Conservation (phyloP, 2,888 invertebrate species). For the Watsonalla cultraria region DNA sequence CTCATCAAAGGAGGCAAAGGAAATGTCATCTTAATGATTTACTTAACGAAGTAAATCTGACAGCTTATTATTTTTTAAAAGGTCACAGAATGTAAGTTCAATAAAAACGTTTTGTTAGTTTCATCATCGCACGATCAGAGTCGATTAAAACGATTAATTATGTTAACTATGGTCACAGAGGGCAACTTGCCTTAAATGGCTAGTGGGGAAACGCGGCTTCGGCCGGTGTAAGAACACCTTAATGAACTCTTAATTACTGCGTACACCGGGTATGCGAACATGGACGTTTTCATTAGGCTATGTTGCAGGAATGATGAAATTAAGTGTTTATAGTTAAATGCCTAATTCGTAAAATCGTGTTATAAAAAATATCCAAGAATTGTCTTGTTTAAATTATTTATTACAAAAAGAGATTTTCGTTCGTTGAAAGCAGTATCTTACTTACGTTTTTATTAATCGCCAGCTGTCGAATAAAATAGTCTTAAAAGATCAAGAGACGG, state of each 20-base stretch:
- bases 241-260: slow-evolving; percentile 59
- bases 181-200: slow-evolving; percentile 44
- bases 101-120: background rate
- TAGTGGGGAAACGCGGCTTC: slow-evolving; percentile 31
- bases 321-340: slow-evolving; percentile 31
- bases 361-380: too few relatives aligned
- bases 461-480: too few relatives aligned
- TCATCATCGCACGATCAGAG: slow-evolving; percentile 18
- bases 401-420: too few relatives aligned
- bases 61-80: slow-evolving; percentile 1
- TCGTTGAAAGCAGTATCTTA: too few relatives aligned
- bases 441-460: too few relatives aligned
- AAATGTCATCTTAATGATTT: background rate
- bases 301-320: slow-evolving; percentile 28
- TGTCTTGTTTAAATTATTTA: too few relatives aligned
- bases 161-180: slow-evolving; percentile 45
- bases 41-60: background rate
- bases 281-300: slow-evolving; percentile 43
- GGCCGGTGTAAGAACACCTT: slow-evolving; percentile 49
- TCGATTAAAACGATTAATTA: slow-evolving; percentile 49
- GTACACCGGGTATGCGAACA: slow-evolving; percentile 12
- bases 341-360: slow-evolving; percentile 18
- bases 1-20: background rate
- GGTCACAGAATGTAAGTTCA: background rate
- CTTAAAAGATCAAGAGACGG: too few relatives aligned